These are phyloP conservation scores for Agriopis marginaria DNA, from an alignment of 2,888 invertebrate genomes.

Conservation along the genomic window DNA sequence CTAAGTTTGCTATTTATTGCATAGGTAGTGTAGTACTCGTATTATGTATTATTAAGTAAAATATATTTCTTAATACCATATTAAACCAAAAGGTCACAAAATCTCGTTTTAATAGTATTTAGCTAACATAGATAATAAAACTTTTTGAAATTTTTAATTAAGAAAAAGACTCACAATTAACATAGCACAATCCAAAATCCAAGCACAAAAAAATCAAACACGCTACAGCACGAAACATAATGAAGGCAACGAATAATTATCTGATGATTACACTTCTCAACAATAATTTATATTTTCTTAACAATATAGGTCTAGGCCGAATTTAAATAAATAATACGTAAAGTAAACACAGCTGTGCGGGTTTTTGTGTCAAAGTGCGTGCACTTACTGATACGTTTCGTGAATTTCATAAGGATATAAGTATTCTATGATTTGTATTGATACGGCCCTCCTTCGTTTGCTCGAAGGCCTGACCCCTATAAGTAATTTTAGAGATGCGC, in stretches of 20 bases:
- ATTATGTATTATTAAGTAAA: too few species aligned
- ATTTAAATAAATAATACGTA: slow-evolving; percentile 40
- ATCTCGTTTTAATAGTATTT: too few species aligned
- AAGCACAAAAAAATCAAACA: slow-evolving; percentile 54
- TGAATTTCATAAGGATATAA: slow-evolving; percentile 80
- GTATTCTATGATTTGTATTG: slow-evolving; percentile 79
- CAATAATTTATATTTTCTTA: slow-evolving; percentile 51
- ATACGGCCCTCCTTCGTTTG: slow-evolving; percentile 69
- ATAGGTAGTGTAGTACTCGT: too few species aligned
- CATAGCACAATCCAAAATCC: slow-evolving; percentile 67
- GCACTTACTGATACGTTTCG: slow-evolving; percentile 65
- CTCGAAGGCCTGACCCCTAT: slow-evolving; percentile 84
- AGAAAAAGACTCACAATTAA: slow-evolving; percentile 74
- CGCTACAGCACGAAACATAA: slow-evolving; percentile 65
- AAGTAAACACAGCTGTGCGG: slow-evolving; percentile 47
- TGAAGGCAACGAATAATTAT: slow-evolving; percentile 49
- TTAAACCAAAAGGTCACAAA: too few species aligned
- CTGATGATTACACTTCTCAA: slow-evolving; percentile 29
- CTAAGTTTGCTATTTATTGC: too few species aligned
- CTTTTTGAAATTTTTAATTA: neutral
- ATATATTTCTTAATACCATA: neutral
- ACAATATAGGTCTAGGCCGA: slow-evolving; percentile 61
- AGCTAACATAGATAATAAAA: neutral
- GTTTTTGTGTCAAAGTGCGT: slow-evolving; percentile 65
- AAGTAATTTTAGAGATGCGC: slow-evolving; percentile 62